These are phyloP conservation scores for Orthosia incerta DNA, from an alignment of 2,888 invertebrate species.

Conservation along the genomic window DNA sequence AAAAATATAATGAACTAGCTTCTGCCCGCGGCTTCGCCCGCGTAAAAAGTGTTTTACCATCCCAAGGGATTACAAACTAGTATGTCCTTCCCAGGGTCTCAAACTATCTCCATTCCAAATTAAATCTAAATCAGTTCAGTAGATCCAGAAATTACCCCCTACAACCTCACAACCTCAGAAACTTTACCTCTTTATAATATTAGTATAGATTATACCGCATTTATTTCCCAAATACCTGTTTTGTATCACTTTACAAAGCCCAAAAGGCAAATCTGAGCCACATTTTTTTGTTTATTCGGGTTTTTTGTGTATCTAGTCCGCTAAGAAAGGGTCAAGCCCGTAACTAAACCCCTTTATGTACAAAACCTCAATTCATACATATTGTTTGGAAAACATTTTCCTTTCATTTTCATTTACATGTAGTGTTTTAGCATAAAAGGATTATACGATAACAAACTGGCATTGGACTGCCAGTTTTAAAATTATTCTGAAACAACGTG, in stretches of 20 bases:
- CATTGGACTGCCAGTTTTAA: not conserved
- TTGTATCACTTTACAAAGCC: constrained; percentile 34
- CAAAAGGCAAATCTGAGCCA: constrained; percentile 14
- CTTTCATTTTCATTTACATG: constrained; percentile 25
- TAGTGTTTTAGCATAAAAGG: not conserved
- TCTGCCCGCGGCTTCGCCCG: too few species aligned
- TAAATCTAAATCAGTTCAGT: too few species aligned
- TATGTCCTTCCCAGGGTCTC: too few species aligned
- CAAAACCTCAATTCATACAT: constrained; percentile 43
- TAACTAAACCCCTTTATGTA: constrained; percentile 44
- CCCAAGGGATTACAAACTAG: too few species aligned
- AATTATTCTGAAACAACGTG: not conserved
- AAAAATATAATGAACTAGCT: too few species aligned
- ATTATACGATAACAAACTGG: not conserved
- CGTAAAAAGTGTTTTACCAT: too few species aligned
- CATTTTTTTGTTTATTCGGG: constrained; percentile 18
- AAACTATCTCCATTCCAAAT: too few species aligned
- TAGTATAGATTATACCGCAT: not conserved
- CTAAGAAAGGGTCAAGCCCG: constrained; percentile 47
- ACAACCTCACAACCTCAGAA: too few species aligned
- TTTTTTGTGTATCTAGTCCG: constrained; percentile 42
- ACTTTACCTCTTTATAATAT: too few species aligned
- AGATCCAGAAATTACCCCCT: too few species aligned
- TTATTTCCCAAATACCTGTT: constrained; percentile 12
- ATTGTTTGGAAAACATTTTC: constrained; percentile 38